Conservation (phyloP, 2,797 vertebrate genomes). For the Parauchenoglanis punctatus region DNA sequence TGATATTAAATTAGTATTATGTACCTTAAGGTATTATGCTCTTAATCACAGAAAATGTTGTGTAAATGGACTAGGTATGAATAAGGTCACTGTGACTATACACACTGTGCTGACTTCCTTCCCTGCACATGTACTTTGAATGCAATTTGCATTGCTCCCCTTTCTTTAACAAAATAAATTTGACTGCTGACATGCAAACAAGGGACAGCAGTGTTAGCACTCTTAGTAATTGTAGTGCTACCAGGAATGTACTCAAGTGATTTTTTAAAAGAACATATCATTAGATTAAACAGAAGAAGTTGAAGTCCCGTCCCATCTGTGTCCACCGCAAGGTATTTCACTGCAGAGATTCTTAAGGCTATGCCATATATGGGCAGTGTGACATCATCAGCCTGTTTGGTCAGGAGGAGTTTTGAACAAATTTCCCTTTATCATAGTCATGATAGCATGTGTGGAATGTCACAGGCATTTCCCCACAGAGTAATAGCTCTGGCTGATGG, state of each 20-base stretch:
- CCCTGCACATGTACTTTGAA: constrained; percentile 14
- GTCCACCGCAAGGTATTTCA: constrained; percentile 65
- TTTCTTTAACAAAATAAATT: constrained; percentile 29
- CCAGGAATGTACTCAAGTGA: background rate
- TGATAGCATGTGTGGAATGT: constrained; percentile 75
- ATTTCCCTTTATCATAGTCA: constrained; percentile 79
- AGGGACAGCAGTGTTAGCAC: background rate
- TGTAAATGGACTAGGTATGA: background rate
- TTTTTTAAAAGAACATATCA: background rate
- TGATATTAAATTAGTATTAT: background rate
- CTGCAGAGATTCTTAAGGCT: constrained; percentile 75
- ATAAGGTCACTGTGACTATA: background rate
- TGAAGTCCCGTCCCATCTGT: constrained; percentile 68
- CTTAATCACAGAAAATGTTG: background rate
- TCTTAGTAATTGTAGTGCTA: background rate
- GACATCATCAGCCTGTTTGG: constrained; percentile 77
- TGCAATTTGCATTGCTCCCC: constrained; percentile 23
- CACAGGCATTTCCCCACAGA: constrained; percentile 67
- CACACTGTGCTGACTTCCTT: background rate
- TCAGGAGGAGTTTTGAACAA: constrained; percentile 73
- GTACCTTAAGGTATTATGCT: no score
- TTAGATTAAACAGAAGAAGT: constrained; percentile 23
- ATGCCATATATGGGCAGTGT: constrained; percentile 77
- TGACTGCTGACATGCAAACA: constrained; percentile 24
- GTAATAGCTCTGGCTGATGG: constrained; percentile 56